Evolutionary conservation across 2,797 vertebrate species (phyloP).

Genomic region (Poeciliopsis turneri): DNA sequence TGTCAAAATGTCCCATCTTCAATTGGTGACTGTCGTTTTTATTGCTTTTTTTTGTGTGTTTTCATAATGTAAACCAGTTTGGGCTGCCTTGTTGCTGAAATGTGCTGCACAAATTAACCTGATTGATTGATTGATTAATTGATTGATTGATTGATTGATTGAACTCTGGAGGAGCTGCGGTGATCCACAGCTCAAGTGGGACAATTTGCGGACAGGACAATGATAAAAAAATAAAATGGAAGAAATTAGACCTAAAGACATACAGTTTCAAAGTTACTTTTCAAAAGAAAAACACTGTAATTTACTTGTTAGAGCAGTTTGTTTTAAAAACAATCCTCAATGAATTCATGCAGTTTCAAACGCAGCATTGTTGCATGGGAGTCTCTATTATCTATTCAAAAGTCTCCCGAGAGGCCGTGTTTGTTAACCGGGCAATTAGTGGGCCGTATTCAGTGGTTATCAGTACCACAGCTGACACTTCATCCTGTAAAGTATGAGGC

Average conservation of each 20-base stretch:
- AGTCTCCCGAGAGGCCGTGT: slow-evolving; percentile 61
- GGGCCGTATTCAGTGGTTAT: slow-evolving; percentile 63
- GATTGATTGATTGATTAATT: no score
- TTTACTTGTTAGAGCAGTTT: slow-evolving; percentile 10
- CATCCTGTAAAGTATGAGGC: slow-evolving; percentile 67
- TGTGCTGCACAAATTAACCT: no score
- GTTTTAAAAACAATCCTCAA: background rate
- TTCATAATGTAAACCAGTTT: no score
- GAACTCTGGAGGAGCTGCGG: background rate
- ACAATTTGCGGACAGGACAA: background rate
- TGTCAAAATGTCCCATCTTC: no score
- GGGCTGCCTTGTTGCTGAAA: no score
- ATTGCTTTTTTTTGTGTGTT: no score
- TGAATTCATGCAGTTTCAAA: slow-evolving; percentile 42
- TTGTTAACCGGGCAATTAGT: slow-evolving; percentile 71
- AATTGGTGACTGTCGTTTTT: no score
- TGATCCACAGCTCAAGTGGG: background rate
- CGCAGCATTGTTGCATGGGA: slow-evolving; percentile 49
- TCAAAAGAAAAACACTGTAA: background rate
- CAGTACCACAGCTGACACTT: slow-evolving; percentile 61
- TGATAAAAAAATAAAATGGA: background rate
- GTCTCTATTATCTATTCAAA: slow-evolving; percentile 70
- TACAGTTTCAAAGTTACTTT: background rate
- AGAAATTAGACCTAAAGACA: background rate
- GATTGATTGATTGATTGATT: no score